A percentile compares a stretch with the other conserved stretches of the same genome.
phyloP scores from a whole-genome alignment of 2,113 vertebrate genomes.

The Tachuris rubrigastra region DNA sequence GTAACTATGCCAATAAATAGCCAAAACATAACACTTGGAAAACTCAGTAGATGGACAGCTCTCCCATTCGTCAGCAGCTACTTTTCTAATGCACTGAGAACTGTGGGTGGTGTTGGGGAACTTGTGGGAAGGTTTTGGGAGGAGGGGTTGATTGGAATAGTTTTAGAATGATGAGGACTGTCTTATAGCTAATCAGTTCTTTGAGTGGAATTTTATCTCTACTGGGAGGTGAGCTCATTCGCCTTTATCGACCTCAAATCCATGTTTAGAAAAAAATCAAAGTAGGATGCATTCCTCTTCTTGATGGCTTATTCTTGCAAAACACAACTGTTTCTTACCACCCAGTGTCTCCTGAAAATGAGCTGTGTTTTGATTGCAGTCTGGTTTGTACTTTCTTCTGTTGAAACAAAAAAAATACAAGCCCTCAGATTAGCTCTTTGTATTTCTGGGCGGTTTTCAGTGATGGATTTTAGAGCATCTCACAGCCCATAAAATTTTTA shows the following conservation, averaged over 20 bases:
- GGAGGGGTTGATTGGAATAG: neutral
- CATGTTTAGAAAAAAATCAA: conserved; percentile 40
- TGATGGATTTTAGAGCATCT: neutral
- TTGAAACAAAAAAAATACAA: conserved; percentile 4
- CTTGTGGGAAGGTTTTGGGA: neutral
- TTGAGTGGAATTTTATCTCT: conserved; percentile 64
- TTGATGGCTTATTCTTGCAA: neutral
- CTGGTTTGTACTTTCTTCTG: conserved; percentile 18
- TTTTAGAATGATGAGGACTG: conserved; percentile 29
- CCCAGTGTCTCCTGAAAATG: conserved; percentile 19
- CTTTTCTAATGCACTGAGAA: neutral
- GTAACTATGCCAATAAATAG: conserved; percentile 29
- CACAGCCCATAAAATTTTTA: neutral
- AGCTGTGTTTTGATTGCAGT: conserved; percentile 2
- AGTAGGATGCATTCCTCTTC: conserved; percentile 15
- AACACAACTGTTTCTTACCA: conserved; percentile 22
- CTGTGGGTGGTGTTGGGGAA: neutral
- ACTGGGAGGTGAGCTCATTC: conserved; percentile 53
- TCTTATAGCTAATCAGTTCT: conserved; percentile 41
- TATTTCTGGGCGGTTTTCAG: neutral
- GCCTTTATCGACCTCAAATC: conserved; percentile 15
- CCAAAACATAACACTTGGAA: conserved; percentile 34
- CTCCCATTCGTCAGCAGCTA: neutral
- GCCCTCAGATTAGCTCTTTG: neutral
- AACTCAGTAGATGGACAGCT: neutral